These are phyloP conservation scores for Drosophila borborema DNA, from an alignment of 2,888 invertebrate species.

Conservation along the genomic window DNA sequence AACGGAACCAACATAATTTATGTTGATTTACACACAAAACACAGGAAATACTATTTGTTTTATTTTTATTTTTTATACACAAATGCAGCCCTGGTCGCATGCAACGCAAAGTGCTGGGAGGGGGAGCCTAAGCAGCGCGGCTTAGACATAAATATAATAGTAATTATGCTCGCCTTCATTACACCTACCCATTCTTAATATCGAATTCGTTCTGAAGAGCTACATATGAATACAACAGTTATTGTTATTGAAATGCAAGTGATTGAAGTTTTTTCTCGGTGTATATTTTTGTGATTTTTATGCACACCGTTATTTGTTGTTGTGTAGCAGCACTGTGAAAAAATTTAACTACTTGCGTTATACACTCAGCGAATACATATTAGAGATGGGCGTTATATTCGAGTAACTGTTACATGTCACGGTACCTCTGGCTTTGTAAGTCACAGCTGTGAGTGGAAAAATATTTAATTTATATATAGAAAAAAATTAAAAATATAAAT, in stretches of 20 bases:
- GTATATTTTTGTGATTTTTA: constrained; percentile 18
- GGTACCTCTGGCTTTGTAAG: background rate
- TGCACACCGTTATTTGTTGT: constrained; percentile 63
- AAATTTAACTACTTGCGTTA: constrained; percentile 65
- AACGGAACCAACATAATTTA: background rate
- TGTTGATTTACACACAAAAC: background rate
- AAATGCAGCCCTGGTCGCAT: constrained; percentile 40
- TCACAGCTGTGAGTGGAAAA: background rate
- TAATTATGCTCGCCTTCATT: constrained; percentile 12
- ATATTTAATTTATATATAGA: background rate
- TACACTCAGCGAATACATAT: constrained; percentile 65
- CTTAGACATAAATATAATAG: constrained; percentile 33
- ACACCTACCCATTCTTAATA: constrained; percentile 44
- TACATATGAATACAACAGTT: constrained; percentile 33
- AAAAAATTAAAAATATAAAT: background rate
- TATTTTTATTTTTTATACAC: background rate
- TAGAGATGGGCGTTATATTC: constrained; percentile 35
- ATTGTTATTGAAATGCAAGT: constrained; percentile 13
- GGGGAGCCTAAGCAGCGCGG: constrained; percentile 15
- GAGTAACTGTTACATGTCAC: constrained; percentile 30
- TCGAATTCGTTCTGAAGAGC: constrained; percentile 1
- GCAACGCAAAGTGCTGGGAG: constrained; percentile 4
- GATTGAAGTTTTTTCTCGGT: constrained; percentile 3
- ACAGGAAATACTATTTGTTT: background rate
- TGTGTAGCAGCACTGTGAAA: constrained; percentile 75